Evolutionary conservation across 1,140 invertebrate genomes (phyloP).

Genomic region (Drosophila auraria): DNA sequence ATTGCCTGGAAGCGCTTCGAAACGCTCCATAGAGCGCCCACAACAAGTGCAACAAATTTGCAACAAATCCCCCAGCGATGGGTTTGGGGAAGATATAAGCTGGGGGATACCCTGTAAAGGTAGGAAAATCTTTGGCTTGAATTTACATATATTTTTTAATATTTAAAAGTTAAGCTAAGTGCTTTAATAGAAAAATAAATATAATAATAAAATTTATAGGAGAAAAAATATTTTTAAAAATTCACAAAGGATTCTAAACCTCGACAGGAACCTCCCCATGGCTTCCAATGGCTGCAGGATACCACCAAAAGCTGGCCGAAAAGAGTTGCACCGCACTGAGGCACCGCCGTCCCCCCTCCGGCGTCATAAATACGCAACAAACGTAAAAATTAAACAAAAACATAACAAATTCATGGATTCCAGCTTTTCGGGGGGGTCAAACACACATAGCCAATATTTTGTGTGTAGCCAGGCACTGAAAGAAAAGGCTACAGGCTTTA

Average conservation of each 20-base stretch:
- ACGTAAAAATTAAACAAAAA: constrained; percentile 70
- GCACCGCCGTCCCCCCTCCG: constrained; percentile 24
- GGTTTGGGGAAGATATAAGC: background rate
- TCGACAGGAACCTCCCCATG: background rate
- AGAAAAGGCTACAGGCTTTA: background rate
- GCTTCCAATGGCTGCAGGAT: constrained; percentile 11
- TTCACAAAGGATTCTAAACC: no score
- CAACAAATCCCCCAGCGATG: background rate
- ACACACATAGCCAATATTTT: constrained; percentile 42
- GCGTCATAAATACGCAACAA: constrained; percentile 74
- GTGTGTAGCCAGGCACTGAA: constrained; percentile 14
- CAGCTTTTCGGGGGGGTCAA: constrained; percentile 15
- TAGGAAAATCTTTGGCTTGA: no score
- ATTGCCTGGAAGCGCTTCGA: constrained; percentile 82
- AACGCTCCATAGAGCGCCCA: constrained; percentile 72
- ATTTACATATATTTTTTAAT: no score
- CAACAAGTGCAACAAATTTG: constrained; percentile 52
- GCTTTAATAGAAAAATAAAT: background rate
- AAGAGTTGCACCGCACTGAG: constrained; percentile 27
- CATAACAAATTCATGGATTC: constrained; percentile 47
- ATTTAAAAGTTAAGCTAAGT: no score
- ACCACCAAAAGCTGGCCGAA: constrained; percentile 1
- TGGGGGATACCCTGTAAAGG: background rate
- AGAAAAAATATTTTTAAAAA: background rate
- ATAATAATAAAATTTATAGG: background rate